Conservation (phyloP, 2,113 vertebrate species). For the Nanorana parkeri region DNA sequence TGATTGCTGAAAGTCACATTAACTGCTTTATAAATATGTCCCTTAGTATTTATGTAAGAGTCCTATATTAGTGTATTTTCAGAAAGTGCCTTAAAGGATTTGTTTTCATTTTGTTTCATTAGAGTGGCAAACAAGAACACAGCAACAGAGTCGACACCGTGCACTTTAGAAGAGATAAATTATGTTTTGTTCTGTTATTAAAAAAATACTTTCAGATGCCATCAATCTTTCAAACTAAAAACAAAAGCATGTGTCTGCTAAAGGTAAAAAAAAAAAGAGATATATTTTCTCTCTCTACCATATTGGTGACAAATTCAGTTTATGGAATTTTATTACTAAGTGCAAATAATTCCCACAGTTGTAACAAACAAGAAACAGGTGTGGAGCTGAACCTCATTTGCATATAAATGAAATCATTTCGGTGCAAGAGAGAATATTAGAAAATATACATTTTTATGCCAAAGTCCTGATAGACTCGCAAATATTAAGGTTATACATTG, state of each 20-base stretch:
- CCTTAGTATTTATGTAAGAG: background rate
- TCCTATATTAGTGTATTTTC: background rate
- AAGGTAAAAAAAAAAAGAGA: conserved; percentile 67
- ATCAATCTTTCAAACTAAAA: conserved; percentile 69
- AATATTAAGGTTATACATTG: conserved; percentile 71
- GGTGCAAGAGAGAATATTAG: conserved; percentile 75
- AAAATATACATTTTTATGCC: conserved; percentile 73
- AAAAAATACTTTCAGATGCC: conserved; percentile 63
- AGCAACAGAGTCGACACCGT: background rate
- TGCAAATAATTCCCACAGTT: conserved; percentile 79
- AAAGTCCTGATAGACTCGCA: conserved; percentile 72
- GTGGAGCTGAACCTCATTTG: conserved; percentile 75
- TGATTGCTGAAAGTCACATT: too few relatives aligned
- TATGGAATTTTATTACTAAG: conserved; percentile 82
- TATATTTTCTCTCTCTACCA: conserved; percentile 66
- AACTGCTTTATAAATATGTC: too few relatives aligned
- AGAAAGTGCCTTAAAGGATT: background rate
- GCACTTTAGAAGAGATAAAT: conserved; percentile 24
- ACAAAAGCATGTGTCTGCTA: conserved; percentile 67
- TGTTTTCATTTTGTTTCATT: too few relatives aligned
- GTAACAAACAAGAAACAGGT: conserved; percentile 72
- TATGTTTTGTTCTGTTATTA: conserved; percentile 62
- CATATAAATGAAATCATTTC: conserved; percentile 83
- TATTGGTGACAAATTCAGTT: conserved; percentile 75
- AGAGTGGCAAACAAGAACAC: background rate